Base-by-base conservation (phyloP, 2,113 vertebrate genomes). In the Pollachius pollachius region DNA sequence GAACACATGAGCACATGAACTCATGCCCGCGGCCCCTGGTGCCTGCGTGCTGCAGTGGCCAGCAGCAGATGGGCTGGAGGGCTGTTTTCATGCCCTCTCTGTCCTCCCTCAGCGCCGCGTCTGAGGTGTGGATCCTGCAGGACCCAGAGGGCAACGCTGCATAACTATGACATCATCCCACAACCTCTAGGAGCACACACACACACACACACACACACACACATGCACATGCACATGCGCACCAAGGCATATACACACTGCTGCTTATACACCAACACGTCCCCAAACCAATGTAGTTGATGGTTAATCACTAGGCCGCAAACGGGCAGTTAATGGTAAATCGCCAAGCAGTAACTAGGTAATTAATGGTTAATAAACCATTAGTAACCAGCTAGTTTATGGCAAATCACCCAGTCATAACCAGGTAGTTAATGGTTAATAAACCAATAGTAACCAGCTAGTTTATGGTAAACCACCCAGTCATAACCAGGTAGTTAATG, bases 111-210 rank as follows among this genome's bases (percentile, higher is more conserved):
- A 23, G 68, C 25, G 13, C 83, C 82, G 86, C 85, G 84, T 84
- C 74, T 64, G 74, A 85, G 82, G 89, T 90, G 87, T 75, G 72
- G 85, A 79, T 87, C 84, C 73, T 81, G 80, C 71, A 71, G 66
- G 78, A 77, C 71, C 81, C 41, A 61, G 71, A 84, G 83, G 77
- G 73, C 81, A 85, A 76, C 27, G 1, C 81, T 74, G 82, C 79
- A 84, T 80, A 88, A 88, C 83, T 78, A 89, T 27, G 27, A 27
- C 27, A 85, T 84, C 52, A 90, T 27, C 27, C 27, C 27, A 27
- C 27, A 27, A 27, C 27, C 27, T 27, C 27, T 27, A 27, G 27
- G 27, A 27, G 65, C 59, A 62, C 75, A 58, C 19, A 25, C 34
- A 5, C 16, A 74, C 27, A 76, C 15, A 15, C 62, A 37, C 64